Evolutionary conservation across 1,140 invertebrate species (phyloP).

Genomic region (Aphelenchoides avenae): DNA sequence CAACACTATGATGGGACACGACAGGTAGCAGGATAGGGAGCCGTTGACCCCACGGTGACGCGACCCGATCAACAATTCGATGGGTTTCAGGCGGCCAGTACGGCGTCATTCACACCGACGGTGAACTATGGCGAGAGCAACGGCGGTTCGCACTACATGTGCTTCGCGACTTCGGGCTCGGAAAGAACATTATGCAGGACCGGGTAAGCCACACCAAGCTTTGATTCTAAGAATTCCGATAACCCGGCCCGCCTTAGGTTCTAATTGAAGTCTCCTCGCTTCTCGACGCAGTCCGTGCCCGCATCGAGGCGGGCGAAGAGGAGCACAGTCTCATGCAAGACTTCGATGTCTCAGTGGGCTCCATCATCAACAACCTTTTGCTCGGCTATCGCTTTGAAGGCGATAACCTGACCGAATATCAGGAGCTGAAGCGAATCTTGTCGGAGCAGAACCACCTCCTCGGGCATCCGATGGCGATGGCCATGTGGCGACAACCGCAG

Average conservation of each 20-base stretch:
- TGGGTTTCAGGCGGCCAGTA: slow-evolving; percentile 19
- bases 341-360: slow-evolving; percentile 30
- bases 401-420: too few species aligned
- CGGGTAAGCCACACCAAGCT: slow-evolving; percentile 5
- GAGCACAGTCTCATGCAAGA: slow-evolving; percentile 21
- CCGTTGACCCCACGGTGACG: too few species aligned
- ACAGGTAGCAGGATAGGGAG: too few species aligned
- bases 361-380: slow-evolving; percentile 32
- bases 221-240: slow-evolving; percentile 2
- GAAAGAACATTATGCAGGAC: slow-evolving; percentile 41
- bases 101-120: slow-evolving; percentile 40
- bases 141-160: slow-evolving; percentile 44
- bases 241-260: slow-evolving; percentile 15
- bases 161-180: slow-evolving; percentile 43
- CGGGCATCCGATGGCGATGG: too few species aligned
- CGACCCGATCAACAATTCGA: too few species aligned
- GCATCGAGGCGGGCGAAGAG: slow-evolving; percentile 17
- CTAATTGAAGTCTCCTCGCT: slow-evolving; percentile 29
- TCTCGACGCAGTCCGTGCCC: slow-evolving; percentile 21
- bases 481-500: too few species aligned
- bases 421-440: too few species aligned
- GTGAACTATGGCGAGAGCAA: slow-evolving; percentile 39
- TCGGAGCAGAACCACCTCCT: too few species aligned
- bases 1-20: background rate
- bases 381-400: slow-evolving; percentile 40